Evolutionary conservation across 2,797 vertebrate genomes (phyloP).

Genomic region (Morus bassanus): DNA sequence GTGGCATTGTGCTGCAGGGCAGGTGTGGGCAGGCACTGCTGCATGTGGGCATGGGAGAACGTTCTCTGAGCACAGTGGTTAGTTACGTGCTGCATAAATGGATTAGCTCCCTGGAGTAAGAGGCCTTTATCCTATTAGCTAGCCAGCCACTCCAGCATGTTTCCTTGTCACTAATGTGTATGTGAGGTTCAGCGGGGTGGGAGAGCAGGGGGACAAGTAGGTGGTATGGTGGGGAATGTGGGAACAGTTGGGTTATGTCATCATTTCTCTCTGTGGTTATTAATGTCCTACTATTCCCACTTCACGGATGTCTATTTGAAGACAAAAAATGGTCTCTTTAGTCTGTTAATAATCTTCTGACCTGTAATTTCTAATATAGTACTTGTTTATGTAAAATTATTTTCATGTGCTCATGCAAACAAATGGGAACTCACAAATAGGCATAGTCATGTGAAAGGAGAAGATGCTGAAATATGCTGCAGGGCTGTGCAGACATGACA

Average conservation of each 20-base stretch:
- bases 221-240: neutral
- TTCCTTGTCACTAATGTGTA: neutral
- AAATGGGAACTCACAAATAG: neutral
- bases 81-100: neutral
- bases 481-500: neutral
- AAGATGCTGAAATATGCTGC: neutral
- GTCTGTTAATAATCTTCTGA: neutral
- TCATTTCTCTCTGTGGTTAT: neutral
- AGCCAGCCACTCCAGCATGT: neutral
- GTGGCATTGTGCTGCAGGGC: accelerated
- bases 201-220: neutral
- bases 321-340: neutral
- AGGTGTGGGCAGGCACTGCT: neutral
- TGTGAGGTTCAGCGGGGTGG: neutral
- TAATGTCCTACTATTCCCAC: neutral
- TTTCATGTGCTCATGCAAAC: neutral
- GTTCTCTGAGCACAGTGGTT: neutral
- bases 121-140: slow-evolving; percentile 10
- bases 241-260: neutral
- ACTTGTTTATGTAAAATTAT: neutral
- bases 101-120: neutral
- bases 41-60: neutral
- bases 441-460: neutral
- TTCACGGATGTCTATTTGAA: neutral
- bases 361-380: neutral